Base-by-base conservation (phyloP, 2,113 vertebrate genomes). In the Pithys albifrons region DNA sequence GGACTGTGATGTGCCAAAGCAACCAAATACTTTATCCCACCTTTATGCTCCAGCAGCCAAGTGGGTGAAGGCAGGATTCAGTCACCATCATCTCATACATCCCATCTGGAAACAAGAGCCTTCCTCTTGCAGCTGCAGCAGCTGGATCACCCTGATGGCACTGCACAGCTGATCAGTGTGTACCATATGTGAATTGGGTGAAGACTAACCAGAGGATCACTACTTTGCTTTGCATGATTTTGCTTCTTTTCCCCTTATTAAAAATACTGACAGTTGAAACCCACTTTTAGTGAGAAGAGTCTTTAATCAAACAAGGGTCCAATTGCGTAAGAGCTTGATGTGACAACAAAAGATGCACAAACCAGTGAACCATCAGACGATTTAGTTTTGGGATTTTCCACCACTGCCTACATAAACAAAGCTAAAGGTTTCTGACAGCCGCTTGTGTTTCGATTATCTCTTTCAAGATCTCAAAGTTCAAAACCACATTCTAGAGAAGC, bases 381-480 rank as follows among this genome's bases (percentile, higher is more conserved):
- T 73, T 85, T 49, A 4, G 12, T 79, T 89, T 80, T 31, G 70
- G 41, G 78, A 90, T 87, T 79, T 96, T 96, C 71, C 62, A 82
- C 24, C 89, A 35, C 25, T 88, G 87, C 85, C 71, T 93, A 88
- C 51, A 88, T 45, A 97, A 96, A 96, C 85, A 90, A 92, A 93
- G 71, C 62, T 96, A 95, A 96, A 94, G 78, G 55, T 80, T 96
- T 95, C 51, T 96, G 95, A 96, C 95, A 94, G 89, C 54, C 95
- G 93, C 89, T 94, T 91, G 91, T 93, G 64, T 94, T 96, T 90
- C 1, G 0, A 93, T 94, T 96, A 91, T 93, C 90, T 88, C 75
- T 95, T 94, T 90, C 13, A 4, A 29, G 54, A 91, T 95, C 89
- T 96, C 93, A 35, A 13, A 97, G 95, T 93, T 93, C 96, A 94